Conservation (phyloP, 2,888 invertebrate species). For the Osedax fenrisi region DNA sequence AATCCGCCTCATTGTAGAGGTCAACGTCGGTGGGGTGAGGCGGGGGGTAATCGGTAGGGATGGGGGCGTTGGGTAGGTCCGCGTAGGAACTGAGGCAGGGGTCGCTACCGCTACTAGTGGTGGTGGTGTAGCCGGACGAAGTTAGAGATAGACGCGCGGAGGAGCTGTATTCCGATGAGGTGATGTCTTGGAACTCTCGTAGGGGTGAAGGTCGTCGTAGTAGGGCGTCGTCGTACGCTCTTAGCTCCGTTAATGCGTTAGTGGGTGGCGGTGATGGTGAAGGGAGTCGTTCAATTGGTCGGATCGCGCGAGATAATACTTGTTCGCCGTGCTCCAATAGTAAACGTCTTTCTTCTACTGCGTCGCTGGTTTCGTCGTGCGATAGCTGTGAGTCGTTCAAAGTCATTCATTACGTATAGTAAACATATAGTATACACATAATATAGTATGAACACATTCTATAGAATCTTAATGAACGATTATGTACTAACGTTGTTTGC, state of each 20-base stretch:
- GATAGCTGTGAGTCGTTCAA: no score
- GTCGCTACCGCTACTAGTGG: not conserved
- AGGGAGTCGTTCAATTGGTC: no score
- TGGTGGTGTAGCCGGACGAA: not conserved
- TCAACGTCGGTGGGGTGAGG: not conserved
- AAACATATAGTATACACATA: no score
- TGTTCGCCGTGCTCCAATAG: not conserved
- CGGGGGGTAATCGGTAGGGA: not conserved
- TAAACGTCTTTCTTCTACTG: no score
- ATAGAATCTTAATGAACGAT: no score
- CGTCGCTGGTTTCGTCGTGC: no score
- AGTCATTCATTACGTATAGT: no score
- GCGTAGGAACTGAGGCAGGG: not conserved
- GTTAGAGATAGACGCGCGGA: not conserved
- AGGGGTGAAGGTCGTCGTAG: not conserved
- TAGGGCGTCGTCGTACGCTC: not conserved
- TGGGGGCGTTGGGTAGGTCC: not conserved
- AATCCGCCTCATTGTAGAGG: not conserved
- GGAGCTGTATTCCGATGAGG: not conserved
- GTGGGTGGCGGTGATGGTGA: no score
- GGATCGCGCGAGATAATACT: not conserved
- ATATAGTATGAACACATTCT: no score
- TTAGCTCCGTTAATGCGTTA: no score
- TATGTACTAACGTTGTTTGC: no score
- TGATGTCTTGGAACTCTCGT: not conserved